Base-by-base conservation (phyloP, 2,888 invertebrate genomes). In the Drosophila phalerata region DNA sequence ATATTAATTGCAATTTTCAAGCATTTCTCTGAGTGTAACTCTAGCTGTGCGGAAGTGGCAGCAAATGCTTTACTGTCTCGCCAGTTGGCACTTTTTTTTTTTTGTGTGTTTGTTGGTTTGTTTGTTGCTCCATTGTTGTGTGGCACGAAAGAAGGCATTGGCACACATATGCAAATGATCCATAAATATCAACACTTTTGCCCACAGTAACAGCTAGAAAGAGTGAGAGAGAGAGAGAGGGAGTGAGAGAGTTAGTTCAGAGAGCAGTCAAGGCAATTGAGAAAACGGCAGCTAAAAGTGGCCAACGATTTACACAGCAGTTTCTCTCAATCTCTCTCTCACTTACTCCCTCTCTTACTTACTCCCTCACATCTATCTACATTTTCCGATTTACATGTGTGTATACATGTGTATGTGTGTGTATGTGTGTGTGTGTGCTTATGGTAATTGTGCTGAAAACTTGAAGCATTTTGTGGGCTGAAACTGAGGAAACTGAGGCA, bases 151-250 rank as follows among this genome's bases (percentile, higher is more conserved):
- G 57, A 47, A 42, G 37, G 40, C 72, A 70, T 76, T 77, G 77
- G 74, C 77, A 80, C 80, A 80, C 88, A 79, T 88, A 86, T 86
- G 85, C 85, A 86, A 86, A 86, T 85, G 85, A 88, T 86, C 88
- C 85, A 86, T 86, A 86, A 86, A 88, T 86, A 86, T 86, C 88
- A 88, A 86, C 85, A 86, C 85, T 83, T 85, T 84, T 52, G 64
- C 34, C 37, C 57, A 62, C 52, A 67, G 45, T 47, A 34, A 30
- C 37, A 52, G 15, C 40, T 32, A 34, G 10, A 19, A 3, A 32
- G 45, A 5, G 32, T 9, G 34, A 10, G 19, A 38, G 19, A n/a
- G 60, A 40, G 47, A 11, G 17, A 32, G 49, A 30, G 43, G 8
- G 43, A 37, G 48, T 8, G 8, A 28, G 5, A 17, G 25, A 19